phyloP scores from a whole-genome alignment of 2,888 invertebrate species.

The Stenodema calcarata region DNA sequence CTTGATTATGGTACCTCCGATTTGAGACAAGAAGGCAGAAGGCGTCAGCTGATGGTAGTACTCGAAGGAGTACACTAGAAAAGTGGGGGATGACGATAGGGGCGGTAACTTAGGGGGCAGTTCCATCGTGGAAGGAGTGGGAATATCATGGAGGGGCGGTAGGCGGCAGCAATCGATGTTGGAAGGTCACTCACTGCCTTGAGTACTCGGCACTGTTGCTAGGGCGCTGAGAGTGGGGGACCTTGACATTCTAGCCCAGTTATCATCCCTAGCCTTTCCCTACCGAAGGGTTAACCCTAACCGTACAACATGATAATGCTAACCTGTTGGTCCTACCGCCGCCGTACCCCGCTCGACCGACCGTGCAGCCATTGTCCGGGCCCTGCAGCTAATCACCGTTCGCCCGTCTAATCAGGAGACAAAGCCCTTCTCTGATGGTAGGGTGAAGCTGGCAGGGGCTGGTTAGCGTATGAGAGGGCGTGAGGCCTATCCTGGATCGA shows the following conservation, averaged over 20 bases:
- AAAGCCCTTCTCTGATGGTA: neutral
- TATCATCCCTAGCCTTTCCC: neutral
- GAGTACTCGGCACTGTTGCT: constrained; percentile 37
- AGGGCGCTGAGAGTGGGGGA: constrained; percentile 39
- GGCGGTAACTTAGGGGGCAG: neutral
- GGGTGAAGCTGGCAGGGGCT: neutral
- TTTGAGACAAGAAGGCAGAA: neutral
- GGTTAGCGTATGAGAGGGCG: neutral
- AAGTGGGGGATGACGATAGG: neutral
- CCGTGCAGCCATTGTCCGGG: neutral
- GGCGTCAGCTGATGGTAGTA: constrained; percentile 10
- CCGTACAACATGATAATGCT: constrained; percentile 28
- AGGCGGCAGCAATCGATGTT: constrained; percentile 28
- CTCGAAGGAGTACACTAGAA: constrained; percentile 8
- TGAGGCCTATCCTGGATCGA: neutral
- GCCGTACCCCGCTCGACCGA: neutral
- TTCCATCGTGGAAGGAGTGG: neutral
- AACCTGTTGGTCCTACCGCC: constrained; percentile 23
- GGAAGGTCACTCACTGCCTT: constrained; percentile 40
- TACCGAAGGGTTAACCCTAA: neutral
- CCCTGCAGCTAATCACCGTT: neutral
- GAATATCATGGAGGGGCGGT: neutral
- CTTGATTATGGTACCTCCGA: neutral
- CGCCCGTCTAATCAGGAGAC: constrained; percentile 15
- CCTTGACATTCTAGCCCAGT: constrained; percentile 42